Evolutionary conservation across 2,113 vertebrate genomes (phyloP), one percentile per base, ranked within the genome.

Genomic region (Elephantulus edwardii): DNA sequence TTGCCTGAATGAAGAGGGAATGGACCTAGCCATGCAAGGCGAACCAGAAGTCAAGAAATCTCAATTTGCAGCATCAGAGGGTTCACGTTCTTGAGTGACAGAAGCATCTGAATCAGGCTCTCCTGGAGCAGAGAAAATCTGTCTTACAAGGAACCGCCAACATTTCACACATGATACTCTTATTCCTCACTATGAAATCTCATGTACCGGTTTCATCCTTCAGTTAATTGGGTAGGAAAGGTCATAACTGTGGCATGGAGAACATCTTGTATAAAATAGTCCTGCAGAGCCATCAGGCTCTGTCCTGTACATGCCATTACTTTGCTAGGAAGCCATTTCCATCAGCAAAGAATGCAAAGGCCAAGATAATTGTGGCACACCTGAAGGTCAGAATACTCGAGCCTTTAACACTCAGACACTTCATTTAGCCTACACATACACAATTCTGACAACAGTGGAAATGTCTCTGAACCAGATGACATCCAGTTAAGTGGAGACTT

Each of bases 301-400:
- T 19, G 8, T 3, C 0, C 85, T 89, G 86, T 86, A 84, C 38
- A 85, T 96, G 95, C 94, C 90, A 83, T 96, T 96, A 92, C 75
- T 96, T 90, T 94, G 98, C 97, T 96, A 97, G 97, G 97, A 96
- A 94, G 96, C 94, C 96, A 83, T 74, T 96, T 96, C 95, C 74
- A 52, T 95, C 90, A 83, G 95, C 33, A n/a, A 97, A 96, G 97
- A 97, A 98, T 93, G 97, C 84, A 81, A 92, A 95, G 96, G 62
- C 94, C 52, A 52, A 78, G 87, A 42, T 97, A 97, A 98, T 95
- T 97, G 97, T 78, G 89, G 95, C 95, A 80, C 66, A 42, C 92
- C 90, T 93, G 97, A 98, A 98, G 98, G 97, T 97, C 98, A 97
- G 66, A 96, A 92, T 91, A 88, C 93, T 95, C 26, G 48, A 92